Evolutionary conservation across 2,888 invertebrate species (phyloP), one percentile per base, ranked within the genome.

Genomic region (Diadegma fenestrale): DNA sequence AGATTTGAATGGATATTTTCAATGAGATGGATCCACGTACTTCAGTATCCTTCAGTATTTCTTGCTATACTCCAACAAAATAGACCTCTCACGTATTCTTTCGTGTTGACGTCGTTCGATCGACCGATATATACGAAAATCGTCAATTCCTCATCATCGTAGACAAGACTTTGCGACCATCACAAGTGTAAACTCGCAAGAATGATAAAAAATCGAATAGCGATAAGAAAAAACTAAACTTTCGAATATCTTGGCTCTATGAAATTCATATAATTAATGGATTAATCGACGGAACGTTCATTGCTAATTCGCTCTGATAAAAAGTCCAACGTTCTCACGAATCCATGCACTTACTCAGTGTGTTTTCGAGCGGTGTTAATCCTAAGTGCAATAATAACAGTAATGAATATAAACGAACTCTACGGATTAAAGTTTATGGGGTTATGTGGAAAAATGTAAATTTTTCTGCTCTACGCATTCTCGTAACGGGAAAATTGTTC

Each of bases 41-140:
- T 86, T 83, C 83, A 82, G 86, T 86, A 48, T 77, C 51, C 77
- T 37, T 41, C 72, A 30, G 68, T 26, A 61, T 76, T 76, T 85
- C 63, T 66, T n/a, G 51, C 61, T 54, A 73, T 72, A 64, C 58
- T 68, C 79, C 43, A 77, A 76, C 26, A 54, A 78, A 73, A 30
- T 51, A 41, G 14, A 71, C 41, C 66, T 69, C 43, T 14, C 61
- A 10, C 43, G 63, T 37, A n/a, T 72, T 41, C 41, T 71, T 22
- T 30, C 14, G 33, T 68, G 58, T 12, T 41, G n/a, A 19, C 7
- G 30, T 58, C 6, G 12, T 48, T 64, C 61, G 10, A 41, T 8
- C 33, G 19, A 64, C n/a, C 33, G 33, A 14, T 64, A n/a, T n/a
- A n/a, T n/a, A 37, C 26, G 26, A 30, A 22, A 41, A 22, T 63